Conservation (phyloP, 37 sponge, comb jelly and placozoan species). For the Haliclona indistincta region DNA sequence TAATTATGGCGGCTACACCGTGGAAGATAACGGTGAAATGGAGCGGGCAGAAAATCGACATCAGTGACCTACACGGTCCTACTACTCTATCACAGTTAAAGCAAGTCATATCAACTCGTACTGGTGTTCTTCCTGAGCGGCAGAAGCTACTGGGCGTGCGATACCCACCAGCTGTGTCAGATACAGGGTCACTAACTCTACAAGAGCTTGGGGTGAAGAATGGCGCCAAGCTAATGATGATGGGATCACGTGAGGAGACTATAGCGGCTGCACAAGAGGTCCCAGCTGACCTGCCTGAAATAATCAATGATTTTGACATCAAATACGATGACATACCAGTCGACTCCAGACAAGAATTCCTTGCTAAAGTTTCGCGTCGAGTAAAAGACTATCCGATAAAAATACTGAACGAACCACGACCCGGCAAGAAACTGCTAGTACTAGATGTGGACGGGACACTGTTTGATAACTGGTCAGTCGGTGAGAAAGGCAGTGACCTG, state of each 20-base stretch:
- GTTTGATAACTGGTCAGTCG: slow-evolving; percentile 48
- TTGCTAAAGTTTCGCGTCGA: slow-evolving; percentile 8
- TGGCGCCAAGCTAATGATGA: slow-evolving; percentile 44
- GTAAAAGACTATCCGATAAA: slow-evolving; percentile 31
- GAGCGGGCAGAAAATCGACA: background rate
- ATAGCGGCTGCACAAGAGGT: slow-evolving; percentile 19
- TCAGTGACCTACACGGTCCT: background rate
- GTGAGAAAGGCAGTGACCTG: slow-evolving; percentile 30
- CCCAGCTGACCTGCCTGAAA: slow-evolving; percentile 34
- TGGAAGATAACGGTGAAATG: no score
- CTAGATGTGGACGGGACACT: slow-evolving; percentile 49
- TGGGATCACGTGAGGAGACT: slow-evolving; percentile 45
- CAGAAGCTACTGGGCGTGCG: background rate
- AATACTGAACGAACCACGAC: slow-evolving; percentile 25
- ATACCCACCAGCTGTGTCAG: slow-evolving; percentile 6
- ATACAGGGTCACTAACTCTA: slow-evolving; percentile 5
- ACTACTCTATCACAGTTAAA: background rate
- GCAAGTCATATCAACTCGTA: background rate
- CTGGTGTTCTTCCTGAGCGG: background rate
- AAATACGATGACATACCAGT: slow-evolving; percentile 28
- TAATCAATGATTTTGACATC: slow-evolving; percentile 37
- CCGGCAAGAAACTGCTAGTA: slow-evolving; percentile 44
- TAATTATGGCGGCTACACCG: no score
- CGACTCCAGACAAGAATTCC: slow-evolving; percentile 12
- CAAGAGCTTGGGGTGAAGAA: slow-evolving; percentile 23